phyloP scores from a whole-genome alignment of 2,888 invertebrate genomes.

The Dicyrtoma fusca region DNA sequence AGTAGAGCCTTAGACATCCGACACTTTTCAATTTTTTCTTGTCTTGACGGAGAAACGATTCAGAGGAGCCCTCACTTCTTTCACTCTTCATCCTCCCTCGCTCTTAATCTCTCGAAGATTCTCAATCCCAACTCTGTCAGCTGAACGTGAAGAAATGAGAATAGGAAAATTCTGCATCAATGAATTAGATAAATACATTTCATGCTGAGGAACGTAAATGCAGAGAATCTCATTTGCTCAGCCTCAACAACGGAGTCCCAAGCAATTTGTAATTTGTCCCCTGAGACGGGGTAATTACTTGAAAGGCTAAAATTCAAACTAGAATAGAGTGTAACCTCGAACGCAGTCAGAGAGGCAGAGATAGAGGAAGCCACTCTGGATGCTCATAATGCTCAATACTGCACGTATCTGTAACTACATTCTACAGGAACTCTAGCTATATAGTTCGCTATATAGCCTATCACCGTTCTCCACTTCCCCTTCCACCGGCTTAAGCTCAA shows the following conservation, averaged over 20 bases:
- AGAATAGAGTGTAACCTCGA: too few species aligned
- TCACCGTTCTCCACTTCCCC: background rate
- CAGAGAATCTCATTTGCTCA: slow-evolving; percentile 15
- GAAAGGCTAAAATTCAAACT: background rate
- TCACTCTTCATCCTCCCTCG: background rate
- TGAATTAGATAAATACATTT: slow-evolving; percentile 21
- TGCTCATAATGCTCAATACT: too few species aligned
- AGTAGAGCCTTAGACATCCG: background rate
- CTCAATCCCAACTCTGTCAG: background rate
- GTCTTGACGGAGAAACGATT: too few species aligned
- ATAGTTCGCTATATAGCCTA: too few species aligned
- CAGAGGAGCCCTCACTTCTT: background rate
- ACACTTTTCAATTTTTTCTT: slow-evolving; percentile 1
- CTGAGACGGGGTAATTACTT: slow-evolving; percentile 26
- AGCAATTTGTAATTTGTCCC: slow-evolving; percentile 26
- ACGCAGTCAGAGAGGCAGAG: background rate
- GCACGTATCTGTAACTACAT: too few species aligned
- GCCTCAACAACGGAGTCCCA: background rate
- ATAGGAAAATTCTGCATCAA: slow-evolving; percentile 13
- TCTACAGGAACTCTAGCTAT: too few species aligned
- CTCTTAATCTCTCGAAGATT: background rate
- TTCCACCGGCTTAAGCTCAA: too few species aligned
- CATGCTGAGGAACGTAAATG: background rate
- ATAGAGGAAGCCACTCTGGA: too few species aligned
- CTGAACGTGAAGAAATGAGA: background rate